Evolutionary conservation across 1,140 invertebrate species (phyloP).

Genomic region (Pseudobourletiella spinata): DNA sequence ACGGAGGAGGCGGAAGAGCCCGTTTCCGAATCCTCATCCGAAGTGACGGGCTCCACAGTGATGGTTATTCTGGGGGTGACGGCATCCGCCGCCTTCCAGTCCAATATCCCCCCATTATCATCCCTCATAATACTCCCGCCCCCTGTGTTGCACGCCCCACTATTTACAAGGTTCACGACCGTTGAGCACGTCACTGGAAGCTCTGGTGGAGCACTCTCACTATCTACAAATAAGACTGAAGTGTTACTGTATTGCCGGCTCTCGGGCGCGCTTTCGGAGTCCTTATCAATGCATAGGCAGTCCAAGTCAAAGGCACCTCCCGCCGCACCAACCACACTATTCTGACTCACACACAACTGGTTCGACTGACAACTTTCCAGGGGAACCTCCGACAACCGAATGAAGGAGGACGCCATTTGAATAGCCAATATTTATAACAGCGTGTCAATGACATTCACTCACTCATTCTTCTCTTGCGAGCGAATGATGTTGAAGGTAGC

Average conservation of each 20-base stretch:
- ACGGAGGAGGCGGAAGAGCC: constrained; percentile 23
- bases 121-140: background rate
- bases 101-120: background rate
- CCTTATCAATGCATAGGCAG: background rate
- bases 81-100: constrained; percentile 8
- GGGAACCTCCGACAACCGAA: background rate
- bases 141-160: too few species aligned
- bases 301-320: background rate
- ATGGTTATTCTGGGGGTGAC: constrained; percentile 30
- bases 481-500: too few species aligned
- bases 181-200: background rate
- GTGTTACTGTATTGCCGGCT: too few species aligned
- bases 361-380: background rate
- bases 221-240: too few species aligned
- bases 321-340: background rate
- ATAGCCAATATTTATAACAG: constrained; percentile 7
- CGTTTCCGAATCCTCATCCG: constrained; percentile 26
- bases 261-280: too few species aligned
- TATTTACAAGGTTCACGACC: too few species aligned
- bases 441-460: background rate
- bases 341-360: background rate
- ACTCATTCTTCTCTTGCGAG: too few species aligned
- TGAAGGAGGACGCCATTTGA: constrained; percentile 4
- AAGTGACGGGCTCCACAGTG: constrained; percentile 25
- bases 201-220: background rate